Conservation (phyloP, 2,113 vertebrate genomes). For the Myrmecophaga tridactyla region DNA sequence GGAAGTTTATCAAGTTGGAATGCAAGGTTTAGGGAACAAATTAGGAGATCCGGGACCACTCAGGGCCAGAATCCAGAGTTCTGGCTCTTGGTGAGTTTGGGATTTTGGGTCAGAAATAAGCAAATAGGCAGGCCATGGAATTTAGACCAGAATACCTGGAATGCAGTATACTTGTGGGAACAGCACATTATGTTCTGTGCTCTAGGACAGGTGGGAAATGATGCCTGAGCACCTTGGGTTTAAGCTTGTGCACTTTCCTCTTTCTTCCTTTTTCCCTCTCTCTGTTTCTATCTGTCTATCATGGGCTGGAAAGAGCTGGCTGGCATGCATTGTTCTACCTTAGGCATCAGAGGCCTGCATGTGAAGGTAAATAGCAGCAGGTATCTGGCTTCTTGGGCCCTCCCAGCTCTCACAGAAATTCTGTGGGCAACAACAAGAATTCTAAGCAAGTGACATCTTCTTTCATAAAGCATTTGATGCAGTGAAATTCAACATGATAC, state of each 20-base stretch:
- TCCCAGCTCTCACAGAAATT: neutral
- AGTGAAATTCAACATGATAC: neutral
- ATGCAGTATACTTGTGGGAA: neutral
- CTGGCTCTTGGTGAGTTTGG: neutral
- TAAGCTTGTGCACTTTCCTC: neutral
- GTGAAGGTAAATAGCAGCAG: neutral
- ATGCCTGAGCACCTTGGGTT: neutral
- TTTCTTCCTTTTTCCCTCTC: neutral
- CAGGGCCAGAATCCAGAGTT: neutral
- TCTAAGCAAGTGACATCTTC: slow-evolving; percentile 31
- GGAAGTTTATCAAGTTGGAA: too few relatives aligned
- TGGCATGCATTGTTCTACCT: neutral
- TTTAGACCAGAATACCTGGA: neutral
- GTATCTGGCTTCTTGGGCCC: neutral
- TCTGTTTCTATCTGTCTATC: neutral
- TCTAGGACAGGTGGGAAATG: neutral
- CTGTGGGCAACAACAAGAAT: neutral
- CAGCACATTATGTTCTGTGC: neutral
- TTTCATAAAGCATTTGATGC: slow-evolving; percentile 4
- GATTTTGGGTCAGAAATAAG: neutral
- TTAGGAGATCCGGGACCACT: neutral
- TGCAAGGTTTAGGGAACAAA: neutral
- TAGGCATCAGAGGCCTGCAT: neutral
- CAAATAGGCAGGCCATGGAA: neutral
- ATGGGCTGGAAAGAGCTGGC: neutral